A percentile compares a stretch with the other conserved stretches of the same genome.
Conservation (phyloP, 2,113 vertebrate genomes). For the Oophaga pumilio region DNA sequence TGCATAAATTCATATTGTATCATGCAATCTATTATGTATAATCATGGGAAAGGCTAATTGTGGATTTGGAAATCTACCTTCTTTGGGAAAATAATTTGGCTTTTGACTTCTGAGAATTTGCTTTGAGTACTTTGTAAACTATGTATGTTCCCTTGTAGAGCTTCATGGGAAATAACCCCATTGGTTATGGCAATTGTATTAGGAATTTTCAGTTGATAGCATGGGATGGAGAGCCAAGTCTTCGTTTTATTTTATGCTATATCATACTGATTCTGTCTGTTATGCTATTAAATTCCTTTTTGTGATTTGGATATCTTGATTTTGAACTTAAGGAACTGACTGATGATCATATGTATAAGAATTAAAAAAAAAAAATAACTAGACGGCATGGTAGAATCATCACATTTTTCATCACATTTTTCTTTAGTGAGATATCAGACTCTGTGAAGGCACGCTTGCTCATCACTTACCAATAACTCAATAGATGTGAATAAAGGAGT, state of each 20-base stretch:
- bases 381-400: too few species aligned
- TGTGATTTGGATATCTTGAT: not conserved
- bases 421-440: too few species aligned
- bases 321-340: not conserved
- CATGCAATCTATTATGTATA: not conserved
- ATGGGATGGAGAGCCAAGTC: not conserved
- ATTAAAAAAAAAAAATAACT: too few species aligned
- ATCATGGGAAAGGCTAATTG: not conserved
- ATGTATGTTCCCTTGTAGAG: not conserved
- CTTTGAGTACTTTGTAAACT: not conserved
- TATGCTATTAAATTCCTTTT: not conserved
- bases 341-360: not conserved
- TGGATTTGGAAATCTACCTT: not conserved
- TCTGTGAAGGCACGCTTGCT: too few species aligned
- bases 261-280: not conserved
- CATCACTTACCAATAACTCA: too few species aligned
- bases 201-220: not conserved
- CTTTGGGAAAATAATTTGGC: not conserved
- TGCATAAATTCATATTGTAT: not conserved
- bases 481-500: too few species aligned
- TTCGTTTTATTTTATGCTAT: not conserved
- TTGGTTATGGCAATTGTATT: constrained; percentile 2
- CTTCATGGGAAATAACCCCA: not conserved
- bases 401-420: too few species aligned
- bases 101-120: not conserved